Evolutionary conservation across 2,888 invertebrate genomes (phyloP), one percentile per base, ranked within the genome.

Genomic region (Heliconius erato): DNA sequence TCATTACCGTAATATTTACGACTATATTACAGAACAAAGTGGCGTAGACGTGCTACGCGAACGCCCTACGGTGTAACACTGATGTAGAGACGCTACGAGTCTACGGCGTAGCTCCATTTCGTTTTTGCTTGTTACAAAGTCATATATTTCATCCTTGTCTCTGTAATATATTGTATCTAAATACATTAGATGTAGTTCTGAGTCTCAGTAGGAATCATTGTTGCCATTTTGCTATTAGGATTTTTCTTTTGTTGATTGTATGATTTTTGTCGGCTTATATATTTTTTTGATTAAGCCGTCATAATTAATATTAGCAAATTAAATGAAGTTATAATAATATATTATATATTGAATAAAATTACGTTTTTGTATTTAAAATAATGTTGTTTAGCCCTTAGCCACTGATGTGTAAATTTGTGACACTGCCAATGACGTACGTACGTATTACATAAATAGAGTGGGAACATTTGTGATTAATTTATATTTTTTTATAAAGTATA

Each of bases 121-220:
- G 81, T 85, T 86, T 86, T 88, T 82, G 44, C 82, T 69, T 88
- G 63, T 79, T 68, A 67, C 11, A 6, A 6, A 79, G 54, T 65
- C n/a, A 49, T 90, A 88, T 89, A 59, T 84, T 85, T 19, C 82
- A 69, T 94, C 91, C 88, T 88, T 86, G 74, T 92, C 88, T 79
- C 82, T 86, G 19, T 59, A 28, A 86, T 89, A 90, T 90, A 90
- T 90, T 89, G 90, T 89, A 90, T 92, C 90, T 91, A 88, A 89
- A 90, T 85, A 91, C 89, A 88, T 90, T 90, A 89, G 90, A 91
- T 90, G 89, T 89, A 88, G 87, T 94, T 86, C 87, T 92, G 91
- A 90, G 91, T 92, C 93, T 91, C 89, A 91, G 90, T 90, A 88
- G 88, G 91, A 91, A 91, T 91, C 91, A 93, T 92, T 94, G 94